Conservation (phyloP, 2,888 invertebrate genomes). For the Brachynemurus nebulosus region DNA sequence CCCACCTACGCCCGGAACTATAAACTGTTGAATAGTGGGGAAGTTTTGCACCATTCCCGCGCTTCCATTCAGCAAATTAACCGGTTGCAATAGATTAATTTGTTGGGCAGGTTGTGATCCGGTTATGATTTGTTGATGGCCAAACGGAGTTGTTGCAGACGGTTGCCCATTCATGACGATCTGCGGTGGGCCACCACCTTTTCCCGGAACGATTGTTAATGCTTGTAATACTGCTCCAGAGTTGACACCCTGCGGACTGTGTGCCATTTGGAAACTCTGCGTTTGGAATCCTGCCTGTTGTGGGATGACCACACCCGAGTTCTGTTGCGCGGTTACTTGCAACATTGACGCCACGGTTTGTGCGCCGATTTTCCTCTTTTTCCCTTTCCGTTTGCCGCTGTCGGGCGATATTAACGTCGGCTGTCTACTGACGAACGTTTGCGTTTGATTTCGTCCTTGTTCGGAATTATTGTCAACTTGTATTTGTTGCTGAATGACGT, state of each 20-base stretch:
- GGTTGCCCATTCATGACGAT: slow-evolving; percentile 63
- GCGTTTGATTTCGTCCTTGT: slow-evolving; percentile 20
- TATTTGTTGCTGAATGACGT: slow-evolving; percentile 43
- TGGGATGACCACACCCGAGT: slow-evolving; percentile 44
- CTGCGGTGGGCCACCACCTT: slow-evolving; percentile 56
- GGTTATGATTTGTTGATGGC: slow-evolving; percentile 54
- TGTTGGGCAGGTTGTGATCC: slow-evolving; percentile 36
- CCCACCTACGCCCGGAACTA: slow-evolving; percentile 64
- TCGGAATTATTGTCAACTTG: slow-evolving; percentile 43
- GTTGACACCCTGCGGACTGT: slow-evolving; percentile 50
- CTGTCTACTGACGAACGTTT: slow-evolving; percentile 25
- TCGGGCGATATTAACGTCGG: slow-evolving; percentile 46
- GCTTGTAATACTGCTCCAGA: slow-evolving; percentile 60
- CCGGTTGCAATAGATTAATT: slow-evolving; percentile 66
- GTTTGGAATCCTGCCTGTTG: slow-evolving; percentile 45
- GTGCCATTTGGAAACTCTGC: slow-evolving; percentile 55
- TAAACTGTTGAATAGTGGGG: slow-evolving; percentile 68
- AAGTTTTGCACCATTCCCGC: slow-evolving; percentile 59
- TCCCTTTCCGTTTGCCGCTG: slow-evolving; percentile 46
- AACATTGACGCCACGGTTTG: slow-evolving; percentile 57
- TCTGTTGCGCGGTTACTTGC: slow-evolving; percentile 51
- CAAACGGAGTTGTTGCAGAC: slow-evolving; percentile 40
- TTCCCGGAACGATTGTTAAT: slow-evolving; percentile 61
- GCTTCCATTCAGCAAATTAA: slow-evolving; percentile 60
- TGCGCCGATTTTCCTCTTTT: slow-evolving; percentile 58